Base-by-base conservation (phyloP, 1,140 invertebrate genomes). In the Odontomachus brunneus region DNA sequence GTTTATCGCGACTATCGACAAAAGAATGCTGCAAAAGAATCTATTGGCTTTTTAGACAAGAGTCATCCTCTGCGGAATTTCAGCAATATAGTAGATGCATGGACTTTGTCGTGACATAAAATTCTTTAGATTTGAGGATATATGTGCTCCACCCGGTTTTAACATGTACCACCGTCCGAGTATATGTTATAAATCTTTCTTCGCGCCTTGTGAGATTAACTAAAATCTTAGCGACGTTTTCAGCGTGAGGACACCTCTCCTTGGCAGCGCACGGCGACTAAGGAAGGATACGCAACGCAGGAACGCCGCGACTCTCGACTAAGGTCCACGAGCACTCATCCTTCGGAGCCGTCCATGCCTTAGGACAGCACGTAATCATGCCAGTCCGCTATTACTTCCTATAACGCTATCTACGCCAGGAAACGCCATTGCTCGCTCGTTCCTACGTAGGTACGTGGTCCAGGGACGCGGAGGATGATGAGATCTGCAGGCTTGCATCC, bases 401-500 rank as follows among this genome's bases (percentile, higher is more conserved):
- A 88, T 91, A 88, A 91, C 84, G 83, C 86, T 91, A 92, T 90
- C 89, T 90, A 86, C 84, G 84, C 84, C 84, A 87, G 89, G 87
- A 89, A 89, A 88, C 89, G 85, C 87, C 85, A 90, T 89, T 89
- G 87, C 85, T 86, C 83, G 84, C 80, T 90, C 89, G 87, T 91
- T 91, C 83, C 88, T 89, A 90, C 84, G 90, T 89, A 84, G 89
- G 69, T 85, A 85, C 84, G 84, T 84, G 86, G 88, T 85, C 80
- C 87, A 87, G 88, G 84, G 84, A 90, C 84, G 84, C 88, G 74
- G 89, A 89, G 91, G 90, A 92, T 91, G 91, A 92, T 93, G 92
- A 93, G 92, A 93, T 93, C 92, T 92, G 91, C 92, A 91, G 91
- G 91, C 90, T 92, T 92, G 92, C 92, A 93, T 93, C 91, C 91